A percentile compares a stretch with the other conserved stretches of the same genome.
Conservation (phyloP, 2,113 vertebrate species). For the Paralichthys olivaceus region DNA sequence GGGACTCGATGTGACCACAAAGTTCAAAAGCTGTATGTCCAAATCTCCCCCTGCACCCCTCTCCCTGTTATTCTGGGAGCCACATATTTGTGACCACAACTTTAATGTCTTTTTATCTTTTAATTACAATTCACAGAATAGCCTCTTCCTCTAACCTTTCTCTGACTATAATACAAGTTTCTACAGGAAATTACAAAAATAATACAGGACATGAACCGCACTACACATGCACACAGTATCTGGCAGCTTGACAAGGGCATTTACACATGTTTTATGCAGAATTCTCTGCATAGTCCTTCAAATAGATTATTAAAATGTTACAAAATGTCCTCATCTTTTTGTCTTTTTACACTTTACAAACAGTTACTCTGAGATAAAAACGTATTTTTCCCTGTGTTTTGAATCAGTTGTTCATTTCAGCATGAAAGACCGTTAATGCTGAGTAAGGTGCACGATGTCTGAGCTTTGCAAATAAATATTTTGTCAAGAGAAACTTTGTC, state of each 20-base stretch:
- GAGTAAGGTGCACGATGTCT: constrained; percentile 71
- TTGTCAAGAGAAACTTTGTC: constrained; percentile 31
- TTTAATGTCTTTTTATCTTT: constrained; percentile 43
- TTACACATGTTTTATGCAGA: constrained; percentile 82
- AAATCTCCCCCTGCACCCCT: constrained; percentile 43
- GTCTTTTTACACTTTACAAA: constrained; percentile 83
- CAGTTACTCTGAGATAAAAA: constrained; percentile 72
- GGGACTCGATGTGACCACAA: constrained; percentile 41
- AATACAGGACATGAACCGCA: constrained; percentile 72
- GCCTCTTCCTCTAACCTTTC: constrained; percentile 60
- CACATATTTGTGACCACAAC: constrained; percentile 59
- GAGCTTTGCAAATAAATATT: constrained; percentile 72
- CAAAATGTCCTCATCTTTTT: constrained; percentile 67
- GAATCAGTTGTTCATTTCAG: constrained; percentile 46
- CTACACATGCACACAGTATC: constrained; percentile 67
- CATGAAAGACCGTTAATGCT: constrained; percentile 36
- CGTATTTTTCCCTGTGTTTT: constrained; percentile 54
- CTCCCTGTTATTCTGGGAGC: constrained; percentile 41
- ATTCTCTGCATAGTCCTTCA: constrained; percentile 69
- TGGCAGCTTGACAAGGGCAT: constrained; percentile 76
- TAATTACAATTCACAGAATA: constrained; percentile 86
- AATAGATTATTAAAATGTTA: constrained; percentile 74
- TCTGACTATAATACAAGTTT: constrained; percentile 86
- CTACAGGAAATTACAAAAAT: constrained; percentile 82
- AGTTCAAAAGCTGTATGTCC: constrained; percentile 64